A percentile compares a stretch with the other conserved stretches of the same genome.
phyloP scores from a whole-genome alignment of 2,113 vertebrate genomes.

The Camelus dromedarius region DNA sequence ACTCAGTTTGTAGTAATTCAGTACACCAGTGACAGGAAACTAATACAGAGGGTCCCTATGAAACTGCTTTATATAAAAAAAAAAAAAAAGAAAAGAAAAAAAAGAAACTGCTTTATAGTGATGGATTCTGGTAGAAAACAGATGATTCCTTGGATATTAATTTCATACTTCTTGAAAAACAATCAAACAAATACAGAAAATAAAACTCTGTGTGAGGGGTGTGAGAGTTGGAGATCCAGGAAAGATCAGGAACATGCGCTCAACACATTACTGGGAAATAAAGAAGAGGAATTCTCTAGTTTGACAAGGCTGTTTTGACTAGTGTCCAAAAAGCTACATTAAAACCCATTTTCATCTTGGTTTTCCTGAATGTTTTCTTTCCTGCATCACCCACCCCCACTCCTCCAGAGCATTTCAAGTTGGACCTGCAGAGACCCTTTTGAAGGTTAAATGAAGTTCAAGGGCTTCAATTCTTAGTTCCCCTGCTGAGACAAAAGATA shows the following conservation, averaged over 20 bases:
- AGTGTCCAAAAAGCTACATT: not conserved
- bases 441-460: constrained; percentile 74
- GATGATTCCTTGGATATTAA: not conserved
- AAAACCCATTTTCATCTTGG: constrained; percentile 11
- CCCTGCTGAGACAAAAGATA: constrained; percentile 67
- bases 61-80: not conserved
- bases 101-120: not conserved
- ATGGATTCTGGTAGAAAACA: not conserved
- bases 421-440: not conserved
- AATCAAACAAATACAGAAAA: not conserved
- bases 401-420: constrained; percentile 1
- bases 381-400: not conserved
- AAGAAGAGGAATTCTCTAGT: not conserved
- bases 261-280: not conserved
- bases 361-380: constrained; percentile 32
- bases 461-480: constrained; percentile 57
- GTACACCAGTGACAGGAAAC: not conserved
- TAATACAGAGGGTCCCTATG: not conserved
- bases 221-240: not conserved
- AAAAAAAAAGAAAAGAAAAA: too few relatives aligned
- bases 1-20: not conserved
- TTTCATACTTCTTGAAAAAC: not conserved
- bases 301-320: not conserved
- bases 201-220: not conserved
- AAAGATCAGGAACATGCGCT: not conserved